Percentiles rank a stretch among this genome's conserved stretches.
Evolutionary conservation across 2,113 vertebrate genomes (phyloP).

Genomic region (Lethenteron reissneri): DNA sequence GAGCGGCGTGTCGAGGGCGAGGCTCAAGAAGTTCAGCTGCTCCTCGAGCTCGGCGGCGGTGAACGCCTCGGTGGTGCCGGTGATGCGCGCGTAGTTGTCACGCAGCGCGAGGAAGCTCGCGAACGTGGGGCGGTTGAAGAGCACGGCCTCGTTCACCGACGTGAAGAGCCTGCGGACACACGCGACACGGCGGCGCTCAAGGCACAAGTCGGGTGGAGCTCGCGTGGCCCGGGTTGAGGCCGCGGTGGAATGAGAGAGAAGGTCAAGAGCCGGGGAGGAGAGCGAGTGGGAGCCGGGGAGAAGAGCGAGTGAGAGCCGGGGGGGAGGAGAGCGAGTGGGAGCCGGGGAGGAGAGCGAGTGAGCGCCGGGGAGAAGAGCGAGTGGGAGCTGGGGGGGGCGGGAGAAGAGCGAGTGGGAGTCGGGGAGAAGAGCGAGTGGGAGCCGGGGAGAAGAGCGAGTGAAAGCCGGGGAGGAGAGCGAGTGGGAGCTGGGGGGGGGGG

Average conservation of each 20-base stretch:
- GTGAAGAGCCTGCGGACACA: conserved; percentile 34
- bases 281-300: too few species aligned
- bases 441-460: too few species aligned
- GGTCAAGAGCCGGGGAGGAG: neutral
- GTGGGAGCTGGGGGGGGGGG: too few species aligned
- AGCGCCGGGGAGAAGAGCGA: too few species aligned
- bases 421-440: too few species aligned
- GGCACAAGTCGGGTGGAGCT: neutral
- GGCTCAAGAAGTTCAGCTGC: conserved; percentile 42
- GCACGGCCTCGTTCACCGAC: conserved; percentile 36
- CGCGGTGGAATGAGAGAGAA: neutral
- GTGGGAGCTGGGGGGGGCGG: too few species aligned
- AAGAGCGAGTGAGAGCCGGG: too few species aligned
- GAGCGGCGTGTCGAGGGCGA: conserved; percentile 47
- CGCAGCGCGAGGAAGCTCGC: conserved; percentile 42
- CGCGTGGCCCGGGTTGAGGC: neutral
- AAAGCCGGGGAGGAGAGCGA: too few species aligned
- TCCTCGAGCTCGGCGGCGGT: conserved; percentile 35
- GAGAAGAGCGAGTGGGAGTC: too few species aligned
- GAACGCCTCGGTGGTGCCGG: conserved; percentile 37
- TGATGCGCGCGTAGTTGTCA: conserved; percentile 55
- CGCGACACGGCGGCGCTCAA: too few species aligned
- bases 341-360: too few species aligned
- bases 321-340: too few species aligned
- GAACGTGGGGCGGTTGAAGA: conserved; percentile 58